Percentiles rank a stretch among this genome's conserved stretches.
These are phyloP conservation scores for Taxidea taxus DNA, from an alignment of 2,113 vertebrate species.

Conservation along the genomic window DNA sequence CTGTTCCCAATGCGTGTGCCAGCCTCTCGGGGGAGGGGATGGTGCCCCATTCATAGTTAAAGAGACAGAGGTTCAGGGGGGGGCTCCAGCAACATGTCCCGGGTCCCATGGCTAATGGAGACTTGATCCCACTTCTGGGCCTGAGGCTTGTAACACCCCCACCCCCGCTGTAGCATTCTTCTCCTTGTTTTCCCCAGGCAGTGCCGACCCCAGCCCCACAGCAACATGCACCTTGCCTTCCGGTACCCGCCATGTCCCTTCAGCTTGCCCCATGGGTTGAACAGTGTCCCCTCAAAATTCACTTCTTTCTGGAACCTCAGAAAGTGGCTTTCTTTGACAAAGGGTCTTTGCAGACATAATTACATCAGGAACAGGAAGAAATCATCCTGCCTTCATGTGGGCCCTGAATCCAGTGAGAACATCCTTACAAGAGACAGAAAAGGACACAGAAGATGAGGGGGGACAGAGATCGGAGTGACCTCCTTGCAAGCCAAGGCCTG, in stretches of 20 bases:
- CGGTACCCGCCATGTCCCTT: fast-evolving
- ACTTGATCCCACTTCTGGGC: neutral
- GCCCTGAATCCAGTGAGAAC: fast-evolving
- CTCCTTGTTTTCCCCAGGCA: neutral
- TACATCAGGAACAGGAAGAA: neutral
- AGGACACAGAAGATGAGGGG: neutral
- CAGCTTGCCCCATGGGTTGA: neutral
- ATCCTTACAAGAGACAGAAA: too few species aligned
- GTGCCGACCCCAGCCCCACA: too few species aligned
- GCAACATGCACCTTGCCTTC: fast-evolving
- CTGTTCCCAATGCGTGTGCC: fast-evolving
- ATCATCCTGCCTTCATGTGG: too few species aligned
- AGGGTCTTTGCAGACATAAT: neutral
- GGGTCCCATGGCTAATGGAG: neutral
- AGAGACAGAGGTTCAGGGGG: neutral
- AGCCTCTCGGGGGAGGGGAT: neutral
- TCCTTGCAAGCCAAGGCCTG: fast-evolving
- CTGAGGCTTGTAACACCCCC: fast-evolving
- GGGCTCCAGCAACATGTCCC: neutral
- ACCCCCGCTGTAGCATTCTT: neutral
- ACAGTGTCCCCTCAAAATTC: neutral
- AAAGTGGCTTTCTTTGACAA: neutral
- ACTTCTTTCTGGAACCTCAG: neutral
- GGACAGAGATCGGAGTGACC: neutral
- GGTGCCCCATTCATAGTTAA: fast-evolving